Base-by-base conservation (phyloP, 2,113 vertebrate species). In the Nanorana parkeri region DNA sequence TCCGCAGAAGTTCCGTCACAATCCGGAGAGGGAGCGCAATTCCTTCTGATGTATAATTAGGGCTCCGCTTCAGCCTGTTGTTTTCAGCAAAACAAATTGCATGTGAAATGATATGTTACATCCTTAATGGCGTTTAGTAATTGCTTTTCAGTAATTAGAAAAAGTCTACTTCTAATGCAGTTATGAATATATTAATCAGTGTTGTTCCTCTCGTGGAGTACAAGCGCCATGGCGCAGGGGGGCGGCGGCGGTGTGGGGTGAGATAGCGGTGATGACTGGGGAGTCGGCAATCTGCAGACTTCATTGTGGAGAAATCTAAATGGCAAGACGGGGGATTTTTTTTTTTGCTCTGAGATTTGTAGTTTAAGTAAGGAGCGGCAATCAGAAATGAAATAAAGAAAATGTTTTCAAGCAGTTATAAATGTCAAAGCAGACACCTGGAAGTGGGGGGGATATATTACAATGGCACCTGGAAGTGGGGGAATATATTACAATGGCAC, bases 121-220 rank as follows among this genome's bases (percentile, higher is more conserved):
- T 65, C 75, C 63, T 67, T 78, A 67, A 67, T 67, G 76, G 24
- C 76, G 26, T 55, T 29, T 52, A 10, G 63, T 78, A 78, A 78
- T 78, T 78, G 76, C 76, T 66, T 78, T 29, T 67, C 51, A 32
- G 76, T 78, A 78, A 78, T 78, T 78, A 78, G 76, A 78, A 78
- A n/a, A 78, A 66, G 61, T 67, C 76, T 15, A n/a, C 76, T 51
- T 66, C 24, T 78, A 67, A 67, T 55, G 47, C 76, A 54, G 47
- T 32, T 78, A 29, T 67, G 63, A 78, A 78, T 78, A 67, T 67
- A 66, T 67, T 78, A 78, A 78, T 78, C 63, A 67, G 26, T 17
- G 63, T 16, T 17, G 61, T 54, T 64, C 60, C 17, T 52, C 4
- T 52, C 66, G 5, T 32, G 8, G 28, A 5, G 24, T 54, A 17